phyloP scores from a whole-genome alignment of 2,888 invertebrate genomes.

The Poecilobothrus nobilitatus region DNA sequence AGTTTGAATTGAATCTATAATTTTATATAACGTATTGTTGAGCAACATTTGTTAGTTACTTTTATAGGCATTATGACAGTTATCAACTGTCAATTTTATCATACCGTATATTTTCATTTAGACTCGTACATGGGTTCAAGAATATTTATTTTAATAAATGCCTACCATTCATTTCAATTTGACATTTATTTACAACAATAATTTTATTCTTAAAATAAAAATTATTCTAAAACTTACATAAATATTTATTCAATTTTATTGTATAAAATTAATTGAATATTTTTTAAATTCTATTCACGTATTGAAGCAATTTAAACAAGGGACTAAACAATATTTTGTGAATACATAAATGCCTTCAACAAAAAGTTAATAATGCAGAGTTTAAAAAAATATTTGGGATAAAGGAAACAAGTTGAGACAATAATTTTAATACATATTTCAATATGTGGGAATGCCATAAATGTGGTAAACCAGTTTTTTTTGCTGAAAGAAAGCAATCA shows the following conservation, averaged over 20 bases:
- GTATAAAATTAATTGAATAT: neutral
- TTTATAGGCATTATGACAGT: no score
- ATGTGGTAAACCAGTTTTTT: conserved; percentile 71
- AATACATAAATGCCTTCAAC: neutral
- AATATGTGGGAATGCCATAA: conserved; percentile 75
- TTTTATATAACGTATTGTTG: no score
- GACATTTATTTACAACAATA: neutral
- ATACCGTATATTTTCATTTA: no score
- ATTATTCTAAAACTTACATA: neutral
- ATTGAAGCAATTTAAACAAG: neutral
- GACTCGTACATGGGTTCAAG: no score
- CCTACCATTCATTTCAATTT: neutral
- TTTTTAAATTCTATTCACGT: neutral
- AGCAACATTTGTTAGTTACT: no score
- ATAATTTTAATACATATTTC: neutral
- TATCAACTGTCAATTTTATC: no score
- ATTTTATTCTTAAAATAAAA: neutral
- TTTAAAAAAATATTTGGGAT: neutral
- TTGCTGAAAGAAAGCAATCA: conserved; percentile 79
- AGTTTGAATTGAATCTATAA: no score
- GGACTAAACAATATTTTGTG: neutral
- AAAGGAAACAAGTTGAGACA: neutral
- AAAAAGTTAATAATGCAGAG: neutral
- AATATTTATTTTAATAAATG: no score
- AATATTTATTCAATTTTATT: neutral